A percentile compares a stretch with the other conserved stretches of the same genome.
Conservation (phyloP, 2,113 vertebrate genomes). For the Oncorhynchus nerka region DNA sequence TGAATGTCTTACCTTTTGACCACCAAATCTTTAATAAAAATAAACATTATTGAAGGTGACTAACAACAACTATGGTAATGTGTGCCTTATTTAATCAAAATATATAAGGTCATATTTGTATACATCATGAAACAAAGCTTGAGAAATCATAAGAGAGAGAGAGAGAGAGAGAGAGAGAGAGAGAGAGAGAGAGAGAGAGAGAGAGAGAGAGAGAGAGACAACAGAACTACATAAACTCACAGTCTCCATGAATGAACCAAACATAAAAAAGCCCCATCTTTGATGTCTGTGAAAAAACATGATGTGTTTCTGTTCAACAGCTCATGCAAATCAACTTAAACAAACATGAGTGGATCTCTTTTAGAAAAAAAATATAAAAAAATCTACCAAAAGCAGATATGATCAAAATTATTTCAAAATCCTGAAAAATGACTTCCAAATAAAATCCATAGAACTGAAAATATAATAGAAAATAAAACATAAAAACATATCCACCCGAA, state of each 20-base stretch:
- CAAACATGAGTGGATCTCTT: not conserved
- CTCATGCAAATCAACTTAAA: constrained; percentile 72
- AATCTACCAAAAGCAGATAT: constrained; percentile 3
- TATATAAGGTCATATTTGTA: constrained; percentile 59
- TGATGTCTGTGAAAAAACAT: constrained; percentile 67
- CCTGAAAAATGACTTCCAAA: constrained; percentile 20
- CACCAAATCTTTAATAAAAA: constrained; percentile 91
- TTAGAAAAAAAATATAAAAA: not conserved
- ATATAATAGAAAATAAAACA: constrained; percentile 61
- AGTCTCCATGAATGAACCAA: constrained; percentile 77
- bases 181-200: constrained; percentile 36
- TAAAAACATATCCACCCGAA: constrained; percentile 61
- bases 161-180: constrained; percentile 60
- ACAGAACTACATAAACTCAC: constrained; percentile 74
- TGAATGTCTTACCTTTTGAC: constrained; percentile 85
- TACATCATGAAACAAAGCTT: constrained; percentile 61
- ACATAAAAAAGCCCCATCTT: constrained; percentile 53
- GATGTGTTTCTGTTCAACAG: constrained; percentile 70
- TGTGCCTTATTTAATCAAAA: constrained; percentile 82
- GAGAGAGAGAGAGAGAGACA: constrained; percentile 42
- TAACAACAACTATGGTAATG: constrained; percentile 84
- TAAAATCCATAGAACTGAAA: constrained; percentile 8
- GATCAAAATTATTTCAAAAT: constrained; percentile 52
- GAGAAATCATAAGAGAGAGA: constrained; percentile 72
- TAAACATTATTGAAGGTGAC: constrained; percentile 91